Percentiles rank a stretch among this genome's conserved stretches.
phyloP scores from a whole-genome alignment of 2,113 vertebrate genomes.

The human region DNA sequence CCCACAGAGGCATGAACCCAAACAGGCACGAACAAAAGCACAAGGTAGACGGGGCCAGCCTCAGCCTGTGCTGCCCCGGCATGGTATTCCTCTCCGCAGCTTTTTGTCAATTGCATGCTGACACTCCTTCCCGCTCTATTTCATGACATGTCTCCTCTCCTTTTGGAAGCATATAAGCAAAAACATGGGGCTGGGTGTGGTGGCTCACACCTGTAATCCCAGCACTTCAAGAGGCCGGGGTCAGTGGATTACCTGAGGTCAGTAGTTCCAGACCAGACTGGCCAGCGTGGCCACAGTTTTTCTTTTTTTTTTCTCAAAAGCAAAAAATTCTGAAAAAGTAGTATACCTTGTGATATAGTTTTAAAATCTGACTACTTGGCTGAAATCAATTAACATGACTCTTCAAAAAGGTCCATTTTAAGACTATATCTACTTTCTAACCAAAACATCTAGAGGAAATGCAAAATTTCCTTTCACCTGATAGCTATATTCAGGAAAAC shows the following conservation, averaged over 20 bases:
- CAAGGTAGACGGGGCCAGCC: no score
- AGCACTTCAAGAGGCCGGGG: no score
- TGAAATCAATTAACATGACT: not conserved
- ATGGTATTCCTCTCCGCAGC: fast-evolving
- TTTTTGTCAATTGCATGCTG: no score
- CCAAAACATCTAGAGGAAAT: not conserved
- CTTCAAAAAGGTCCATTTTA: not conserved
- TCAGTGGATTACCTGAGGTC: no score
- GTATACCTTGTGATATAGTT: not conserved
- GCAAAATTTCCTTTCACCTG: not conserved
- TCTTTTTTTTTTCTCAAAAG: not conserved
- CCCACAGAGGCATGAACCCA: not conserved
- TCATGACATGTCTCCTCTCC: not conserved
- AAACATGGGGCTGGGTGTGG: not conserved
- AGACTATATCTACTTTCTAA: not conserved
- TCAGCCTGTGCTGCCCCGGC: fast-evolving
- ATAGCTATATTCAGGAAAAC: not conserved
- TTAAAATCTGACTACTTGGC: not conserved
- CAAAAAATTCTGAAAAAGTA: not conserved
- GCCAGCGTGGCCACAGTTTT: not conserved
- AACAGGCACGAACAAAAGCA: not conserved
- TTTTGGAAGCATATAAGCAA: not conserved
- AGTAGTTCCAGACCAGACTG: no score
- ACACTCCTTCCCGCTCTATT: not conserved
- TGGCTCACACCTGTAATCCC: no score